Evolutionary conservation across 2,888 invertebrate genomes (phyloP).

Genomic region (Pharmacophagus antenor): DNA sequence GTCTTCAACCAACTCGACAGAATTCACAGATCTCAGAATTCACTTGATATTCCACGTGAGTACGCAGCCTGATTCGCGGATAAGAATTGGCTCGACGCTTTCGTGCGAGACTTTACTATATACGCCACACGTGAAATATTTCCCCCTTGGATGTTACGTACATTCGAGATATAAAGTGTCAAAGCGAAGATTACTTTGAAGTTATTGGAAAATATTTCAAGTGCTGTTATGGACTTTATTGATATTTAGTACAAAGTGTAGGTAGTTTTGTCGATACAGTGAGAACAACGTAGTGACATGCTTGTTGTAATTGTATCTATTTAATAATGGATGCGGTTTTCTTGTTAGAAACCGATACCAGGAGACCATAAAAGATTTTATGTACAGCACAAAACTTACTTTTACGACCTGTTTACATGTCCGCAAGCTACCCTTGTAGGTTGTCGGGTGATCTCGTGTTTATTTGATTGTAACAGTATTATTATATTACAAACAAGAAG

Average conservation of each 20-base stretch:
- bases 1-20: constrained; percentile 34
- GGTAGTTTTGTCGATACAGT: neutral
- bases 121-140: constrained; percentile 31
- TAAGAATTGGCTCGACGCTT: constrained; percentile 60
- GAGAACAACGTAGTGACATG: neutral
- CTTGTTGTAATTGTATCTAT: neutral
- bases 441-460: constrained; percentile 51
- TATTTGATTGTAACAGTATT: constrained; percentile 36
- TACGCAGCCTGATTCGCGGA: constrained; percentile 54
- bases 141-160: constrained; percentile 22
- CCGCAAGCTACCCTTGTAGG: constrained; percentile 52
- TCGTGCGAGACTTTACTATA: constrained; percentile 34
- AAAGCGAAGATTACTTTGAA: constrained; percentile 25
- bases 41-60: constrained; percentile 64
- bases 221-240: neutral
- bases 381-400: constrained; percentile 66
- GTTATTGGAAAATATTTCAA: constrained; percentile 29
- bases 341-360: constrained; percentile 47
- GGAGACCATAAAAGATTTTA: constrained; percentile 56
- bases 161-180: constrained; percentile 27
- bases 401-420: constrained; percentile 72
- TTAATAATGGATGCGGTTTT: constrained; percentile 20
- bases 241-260: no score
- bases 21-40: constrained; percentile 41
- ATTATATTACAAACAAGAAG: neutral